A percentile compares a stretch with the other conserved stretches of the same genome.
Conservation (phyloP, 1,140 invertebrate species). For the Propsilocerus akamusi region DNA sequence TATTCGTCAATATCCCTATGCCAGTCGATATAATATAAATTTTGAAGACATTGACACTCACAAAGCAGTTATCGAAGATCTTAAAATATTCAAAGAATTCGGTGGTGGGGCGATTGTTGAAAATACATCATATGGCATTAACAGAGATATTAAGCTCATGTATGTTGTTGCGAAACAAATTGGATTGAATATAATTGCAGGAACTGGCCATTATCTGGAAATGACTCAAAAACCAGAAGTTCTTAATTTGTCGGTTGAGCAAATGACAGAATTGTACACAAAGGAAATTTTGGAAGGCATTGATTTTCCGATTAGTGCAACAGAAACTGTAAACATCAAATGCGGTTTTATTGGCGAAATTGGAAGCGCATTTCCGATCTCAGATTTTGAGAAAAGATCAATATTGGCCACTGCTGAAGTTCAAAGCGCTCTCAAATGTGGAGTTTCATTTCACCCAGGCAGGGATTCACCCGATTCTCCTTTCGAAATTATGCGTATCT, state of each 20-base stretch:
- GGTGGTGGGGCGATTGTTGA: constrained; percentile 68
- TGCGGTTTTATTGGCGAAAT: constrained; percentile 73
- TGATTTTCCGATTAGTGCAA: constrained; percentile 13
- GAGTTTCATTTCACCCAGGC: constrained; percentile 70
- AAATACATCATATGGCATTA: constrained; percentile 52
- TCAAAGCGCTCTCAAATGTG: constrained; percentile 42
- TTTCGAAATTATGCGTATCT: constrained; percentile 56
- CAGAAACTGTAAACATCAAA: constrained; percentile 30
- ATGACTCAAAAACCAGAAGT: constrained; percentile 11
- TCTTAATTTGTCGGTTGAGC: constrained; percentile 15
- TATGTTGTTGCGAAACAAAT: constrained; percentile 35
- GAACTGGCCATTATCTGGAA: constrained; percentile 40
- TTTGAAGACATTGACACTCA: constrained; percentile 37
- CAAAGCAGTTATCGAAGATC: constrained; percentile 43
- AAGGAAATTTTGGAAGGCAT: constrained; percentile 19
- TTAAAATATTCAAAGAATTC: constrained; percentile 40
- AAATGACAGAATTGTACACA: constrained; percentile 18
- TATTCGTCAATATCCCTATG: constrained; percentile 61
- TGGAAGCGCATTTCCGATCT: constrained; percentile 58
- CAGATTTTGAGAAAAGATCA: constrained; percentile 57
- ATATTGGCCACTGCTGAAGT: constrained; percentile 47
- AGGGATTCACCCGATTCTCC: constrained; percentile 47
- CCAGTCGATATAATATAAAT: constrained; percentile 39
- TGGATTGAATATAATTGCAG: constrained; percentile 56
- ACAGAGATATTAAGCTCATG: constrained; percentile 40